phyloP scores from a whole-genome alignment of 1,140 invertebrate genomes.

The Himalopsyche phryganea region DNA sequence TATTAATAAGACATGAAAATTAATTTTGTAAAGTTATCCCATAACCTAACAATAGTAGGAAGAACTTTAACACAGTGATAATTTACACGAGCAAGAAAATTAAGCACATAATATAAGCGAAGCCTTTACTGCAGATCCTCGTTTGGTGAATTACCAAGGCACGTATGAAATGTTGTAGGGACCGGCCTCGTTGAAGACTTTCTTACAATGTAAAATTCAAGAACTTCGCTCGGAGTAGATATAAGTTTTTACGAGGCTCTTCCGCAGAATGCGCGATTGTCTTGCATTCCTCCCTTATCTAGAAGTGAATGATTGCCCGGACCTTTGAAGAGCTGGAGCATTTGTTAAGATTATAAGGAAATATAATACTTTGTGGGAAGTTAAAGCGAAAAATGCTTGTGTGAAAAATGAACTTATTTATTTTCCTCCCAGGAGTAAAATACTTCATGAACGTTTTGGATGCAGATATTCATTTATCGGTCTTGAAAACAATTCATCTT shows the following conservation, averaged over 20 bases:
- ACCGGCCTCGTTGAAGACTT: conserved; percentile 1
- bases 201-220: conserved; percentile 7
- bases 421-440: conserved; percentile 10
- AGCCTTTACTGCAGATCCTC: too few relatives aligned
- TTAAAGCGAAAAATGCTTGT: conserved; percentile 8
- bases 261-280: conserved; percentile 9
- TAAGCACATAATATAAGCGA: too few relatives aligned
- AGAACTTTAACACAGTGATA: too few relatives aligned
- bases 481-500: too few relatives aligned
- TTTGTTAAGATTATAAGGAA: conserved; percentile 28
- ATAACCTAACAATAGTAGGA: too few relatives aligned
- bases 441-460: conserved; percentile 5
- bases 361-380: conserved; percentile 12
- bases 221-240: background rate
- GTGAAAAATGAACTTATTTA: conserved; percentile 20
- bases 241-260: conserved; percentile 20
- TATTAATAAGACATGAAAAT: too few relatives aligned
- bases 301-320: conserved; percentile 14
- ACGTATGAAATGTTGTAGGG: background rate
- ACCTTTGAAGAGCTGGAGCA: conserved; percentile 17
- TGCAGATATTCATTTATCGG: too few relatives aligned
- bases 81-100: too few relatives aligned
- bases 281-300: conserved; percentile 22
- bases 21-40: too few relatives aligned
- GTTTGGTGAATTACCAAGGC: background rate